Percentiles rank a stretch among this genome's conserved stretches.
phyloP scores from a whole-genome alignment of 1,140 invertebrate genomes.

The Drusus annulatus region DNA sequence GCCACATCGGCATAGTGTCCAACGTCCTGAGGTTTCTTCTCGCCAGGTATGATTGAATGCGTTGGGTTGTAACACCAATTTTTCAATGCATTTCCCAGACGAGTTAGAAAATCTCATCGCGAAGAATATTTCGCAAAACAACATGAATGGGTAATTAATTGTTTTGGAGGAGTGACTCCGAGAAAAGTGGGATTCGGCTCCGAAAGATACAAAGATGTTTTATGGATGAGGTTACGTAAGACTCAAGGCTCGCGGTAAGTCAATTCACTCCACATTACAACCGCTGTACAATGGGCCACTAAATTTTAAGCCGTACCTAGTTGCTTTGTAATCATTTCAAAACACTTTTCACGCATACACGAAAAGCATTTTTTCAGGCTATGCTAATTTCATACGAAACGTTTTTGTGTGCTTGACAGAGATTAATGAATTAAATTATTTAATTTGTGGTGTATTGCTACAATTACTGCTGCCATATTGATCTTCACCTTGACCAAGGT shows the following conservation, averaged over 20 bases:
- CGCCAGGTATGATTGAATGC: too few relatives aligned
- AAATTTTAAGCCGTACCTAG: neutral
- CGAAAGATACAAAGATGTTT: slow-evolving; percentile 4
- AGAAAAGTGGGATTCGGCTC: neutral
- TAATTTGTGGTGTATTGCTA: slow-evolving; percentile 22
- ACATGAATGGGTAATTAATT: slow-evolving; percentile 15
- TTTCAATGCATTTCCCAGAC: too few relatives aligned
- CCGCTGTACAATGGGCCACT: slow-evolving; percentile 14
- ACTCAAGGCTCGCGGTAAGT: neutral
- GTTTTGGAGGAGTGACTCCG: too few relatives aligned
- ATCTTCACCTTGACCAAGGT: slow-evolving; percentile 11
- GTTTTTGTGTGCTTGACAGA: slow-evolving; percentile 9
- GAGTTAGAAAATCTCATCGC: too few relatives aligned
- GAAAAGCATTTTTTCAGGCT: slow-evolving; percentile 10
- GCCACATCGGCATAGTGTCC: too few relatives aligned
- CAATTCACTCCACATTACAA: too few relatives aligned
- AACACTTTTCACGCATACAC: slow-evolving; percentile 4
- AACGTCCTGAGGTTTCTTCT: too few relatives aligned
- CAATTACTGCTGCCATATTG: slow-evolving; percentile 19
- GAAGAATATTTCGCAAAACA: too few relatives aligned
- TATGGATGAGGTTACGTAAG: slow-evolving; percentile 1
- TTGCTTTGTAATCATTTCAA: neutral
- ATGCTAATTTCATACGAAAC: neutral
- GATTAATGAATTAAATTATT: slow-evolving; percentile 19
- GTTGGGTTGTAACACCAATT: too few relatives aligned